Evolutionary conservation across 2,113 vertebrate genomes (phyloP).

Genomic region (Nycticorax nycticorax): DNA sequence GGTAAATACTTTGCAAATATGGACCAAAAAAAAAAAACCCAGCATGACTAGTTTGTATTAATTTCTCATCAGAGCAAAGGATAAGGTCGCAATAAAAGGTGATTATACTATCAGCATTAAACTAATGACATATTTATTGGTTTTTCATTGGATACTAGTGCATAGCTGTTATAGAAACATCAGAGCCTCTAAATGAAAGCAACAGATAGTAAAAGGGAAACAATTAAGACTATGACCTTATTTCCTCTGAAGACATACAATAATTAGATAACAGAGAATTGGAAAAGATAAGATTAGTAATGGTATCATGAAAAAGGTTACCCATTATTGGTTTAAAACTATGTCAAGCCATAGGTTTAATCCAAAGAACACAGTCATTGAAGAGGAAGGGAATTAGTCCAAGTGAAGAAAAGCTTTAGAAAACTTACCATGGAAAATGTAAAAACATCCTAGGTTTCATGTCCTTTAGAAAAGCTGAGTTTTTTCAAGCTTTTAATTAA

Average conservation of each 20-base stretch:
- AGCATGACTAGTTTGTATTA: background rate
- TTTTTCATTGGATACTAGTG: background rate
- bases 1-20: background rate
- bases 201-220: background rate
- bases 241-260: background rate
- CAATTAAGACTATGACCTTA: background rate
- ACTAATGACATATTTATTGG: background rate
- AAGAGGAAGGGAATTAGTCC: background rate
- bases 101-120: background rate
- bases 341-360: background rate
- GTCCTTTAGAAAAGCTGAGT: background rate
- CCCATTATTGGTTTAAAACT: background rate
- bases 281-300: background rate
- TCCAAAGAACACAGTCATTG: background rate
- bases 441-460: rapidly evolving
- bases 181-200: background rate
- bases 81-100: background rate
- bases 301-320: background rate
- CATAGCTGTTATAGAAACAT: background rate
- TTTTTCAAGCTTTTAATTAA: background rate
- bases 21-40: background rate
- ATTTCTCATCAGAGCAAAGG: background rate
- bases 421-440: background rate
- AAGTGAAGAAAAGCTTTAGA: background rate
- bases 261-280: background rate